Evolutionary conservation across 1,140 invertebrate species (phyloP), one percentile per base, ranked within the genome.

Genomic region (Pissodes strobi): DNA sequence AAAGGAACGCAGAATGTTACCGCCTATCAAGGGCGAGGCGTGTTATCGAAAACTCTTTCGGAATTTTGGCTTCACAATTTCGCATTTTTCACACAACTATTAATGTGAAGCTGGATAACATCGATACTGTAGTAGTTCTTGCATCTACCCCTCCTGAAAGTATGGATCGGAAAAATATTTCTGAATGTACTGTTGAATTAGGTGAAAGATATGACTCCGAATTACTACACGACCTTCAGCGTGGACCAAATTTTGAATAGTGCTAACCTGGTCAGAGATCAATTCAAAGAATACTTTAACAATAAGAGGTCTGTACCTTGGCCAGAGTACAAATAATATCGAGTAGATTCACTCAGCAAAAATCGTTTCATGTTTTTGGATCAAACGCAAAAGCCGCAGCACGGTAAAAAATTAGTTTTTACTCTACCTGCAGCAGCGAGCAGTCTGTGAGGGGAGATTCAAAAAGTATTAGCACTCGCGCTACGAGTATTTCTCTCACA

Each of bases 31-130:
- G 58, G 15, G 64, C 49, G 19, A 62, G 77, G 55, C 53, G 75
- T 46, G 72, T 77, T 6, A 69, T 81, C 13, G 81, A 83, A n/a
- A 82, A 80, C 70, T 72, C 73, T 2, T 83, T 82, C 73, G 80
- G 79, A 2, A 81, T 82, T 27, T 53, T 82, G n/a, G n/a, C n/a
- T n/a, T n/a, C n/a, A n/a, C n/a, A n/a, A n/a, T n/a, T n/a, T n/a
- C n/a, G n/a, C n/a, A n/a, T n/a, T n/a, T n/a, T n/a, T n/a, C n/a
- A n/a, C n/a, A n/a, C n/a, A n/a, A n/a, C n/a, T n/a, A n/a, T n/a
- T n/a, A n/a, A n/a, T n/a, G n/a, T n/a, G n/a, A n/a, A n/a, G n/a
- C n/a, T n/a, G n/a, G n/a, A n/a, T n/a, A n/a, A n/a, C n/a, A n/a
- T n/a, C n/a, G n/a, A n/a, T n/a, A 62, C 13, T 22, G 57, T 62